phyloP scores from a whole-genome alignment of 2,113 vertebrate species.

The Peromyscus californicus region DNA sequence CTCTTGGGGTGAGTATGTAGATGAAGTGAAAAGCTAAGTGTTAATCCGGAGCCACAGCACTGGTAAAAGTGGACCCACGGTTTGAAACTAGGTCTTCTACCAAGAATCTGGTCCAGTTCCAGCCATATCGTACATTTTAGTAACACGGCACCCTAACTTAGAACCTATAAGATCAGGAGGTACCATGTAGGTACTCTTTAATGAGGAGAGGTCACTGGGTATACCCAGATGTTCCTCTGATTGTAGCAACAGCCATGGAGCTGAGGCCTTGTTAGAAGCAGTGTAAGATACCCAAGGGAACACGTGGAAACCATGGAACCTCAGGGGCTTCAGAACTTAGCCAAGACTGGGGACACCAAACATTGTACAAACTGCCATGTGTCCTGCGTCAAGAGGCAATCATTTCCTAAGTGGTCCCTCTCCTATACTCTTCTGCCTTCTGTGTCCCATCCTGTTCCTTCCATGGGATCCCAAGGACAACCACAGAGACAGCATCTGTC shows the following conservation, averaged over 20 bases:
- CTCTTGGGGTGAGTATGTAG: not conserved
- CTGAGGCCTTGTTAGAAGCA: slow-evolving; percentile 51
- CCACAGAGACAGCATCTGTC: not conserved
- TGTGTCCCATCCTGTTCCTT: not conserved
- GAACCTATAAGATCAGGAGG: not conserved
- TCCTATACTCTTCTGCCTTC: not conserved
- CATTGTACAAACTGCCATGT: slow-evolving; percentile 42
- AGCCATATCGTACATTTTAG: not conserved
- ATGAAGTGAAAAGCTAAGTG: not conserved
- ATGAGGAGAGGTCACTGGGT: not conserved
- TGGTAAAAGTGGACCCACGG: not conserved
- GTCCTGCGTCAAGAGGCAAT: not conserved
- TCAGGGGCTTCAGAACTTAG: slow-evolving; percentile 61
- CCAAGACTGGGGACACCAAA: slow-evolving; percentile 41
- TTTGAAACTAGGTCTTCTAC: slow-evolving; percentile 15
- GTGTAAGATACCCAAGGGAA: slow-evolving; percentile 48
- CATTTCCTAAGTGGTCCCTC: slow-evolving; percentile 30
- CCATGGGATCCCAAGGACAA: not conserved
- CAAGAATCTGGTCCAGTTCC: not conserved
- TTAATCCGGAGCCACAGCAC: not conserved
- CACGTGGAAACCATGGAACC: slow-evolving; percentile 58
- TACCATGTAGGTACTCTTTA: not conserved
- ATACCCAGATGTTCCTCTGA: not conserved
- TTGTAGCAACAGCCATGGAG: not conserved
- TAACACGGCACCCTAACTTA: not conserved